Evolutionary conservation across 2,888 invertebrate species (phyloP).

Genomic region (Limenitis camilla): DNA sequence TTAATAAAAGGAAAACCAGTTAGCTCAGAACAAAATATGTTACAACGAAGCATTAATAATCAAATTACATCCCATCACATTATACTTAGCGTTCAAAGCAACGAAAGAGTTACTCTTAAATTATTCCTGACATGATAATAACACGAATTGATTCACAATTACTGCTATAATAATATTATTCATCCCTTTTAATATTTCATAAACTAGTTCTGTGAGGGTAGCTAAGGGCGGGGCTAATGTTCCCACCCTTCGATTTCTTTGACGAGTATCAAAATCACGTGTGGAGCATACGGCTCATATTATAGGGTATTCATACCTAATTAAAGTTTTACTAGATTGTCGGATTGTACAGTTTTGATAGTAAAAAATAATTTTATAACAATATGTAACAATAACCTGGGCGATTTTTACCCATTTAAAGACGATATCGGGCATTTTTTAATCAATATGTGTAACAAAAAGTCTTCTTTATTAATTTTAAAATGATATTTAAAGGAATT

Average conservation of each 20-base stretch:
- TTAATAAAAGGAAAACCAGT: constrained; percentile 5
- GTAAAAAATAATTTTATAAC: constrained; percentile 22
- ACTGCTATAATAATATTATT: constrained; percentile 48
- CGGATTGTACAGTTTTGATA: constrained; percentile 41
- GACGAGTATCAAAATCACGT: constrained; percentile 49
- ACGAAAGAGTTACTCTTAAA: constrained; percentile 45
- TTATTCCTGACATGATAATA: constrained; percentile 68
- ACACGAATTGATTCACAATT: constrained; percentile 63
- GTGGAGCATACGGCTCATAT: constrained; percentile 63
- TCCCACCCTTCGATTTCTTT: constrained; percentile 48
- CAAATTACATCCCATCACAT: constrained; percentile 37
- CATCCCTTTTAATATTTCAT: constrained; percentile 57
- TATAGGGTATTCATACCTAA: constrained; percentile 71
- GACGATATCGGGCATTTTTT: too few relatives aligned
- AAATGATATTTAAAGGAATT: too few relatives aligned
- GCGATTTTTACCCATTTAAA: too few relatives aligned
- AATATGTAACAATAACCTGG: too few relatives aligned
- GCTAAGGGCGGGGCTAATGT: constrained; percentile 50
- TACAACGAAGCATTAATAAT: constrained; percentile 25
- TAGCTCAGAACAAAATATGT: neutral
- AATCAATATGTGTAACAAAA: too few relatives aligned
- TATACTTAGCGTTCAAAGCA: constrained; percentile 41
- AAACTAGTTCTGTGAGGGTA: constrained; percentile 51
- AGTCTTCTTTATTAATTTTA: too few relatives aligned
- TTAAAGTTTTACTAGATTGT: constrained; percentile 49